Base-by-base conservation (phyloP, 2,888 invertebrate species). In the Drosophila buzzatii region DNA sequence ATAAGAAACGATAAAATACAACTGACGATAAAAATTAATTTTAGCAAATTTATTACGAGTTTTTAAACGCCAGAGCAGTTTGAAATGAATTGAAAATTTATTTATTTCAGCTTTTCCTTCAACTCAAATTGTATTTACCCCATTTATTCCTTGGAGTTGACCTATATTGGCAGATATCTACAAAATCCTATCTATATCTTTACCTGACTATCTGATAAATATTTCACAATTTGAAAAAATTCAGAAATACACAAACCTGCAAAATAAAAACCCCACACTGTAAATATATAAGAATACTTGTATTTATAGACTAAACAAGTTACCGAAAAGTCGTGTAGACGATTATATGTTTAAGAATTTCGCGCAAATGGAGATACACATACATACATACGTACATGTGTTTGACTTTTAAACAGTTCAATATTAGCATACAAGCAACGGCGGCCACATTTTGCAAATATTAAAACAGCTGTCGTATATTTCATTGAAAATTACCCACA, bases 401-500 rank as follows among this genome's bases (percentile, higher is more conserved):
- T 59, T 67, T 63, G 52, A 73, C 73, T 60, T n/a, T 63, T 47
- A 57, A 73, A 53, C 52, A 65, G 20, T 49, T 62, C 10, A 42
- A 47, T 71, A 69, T 77, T 76, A 63, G 52, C 69, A 73, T 61
- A 60, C 45, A 41, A 18, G 65, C 67, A 64, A 70, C 42, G 55
- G n/a, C 33, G 56, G 60, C 45, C 58, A 66, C 57, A 63, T 65
- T 65, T 37, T 52, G 42, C 49, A 60, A 78, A 63, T 74, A 60
- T 74, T 78, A 23, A 37, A 66, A 71, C 78, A 78, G 64, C 67
- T 78, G 78, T 23, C 60, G 37, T 68, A 72, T 61, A 61, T 70
- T 63, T 63, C 51, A 76, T 37, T 69, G 65, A 65, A 57, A 59
- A 68, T 55, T 51, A 45, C n/a, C 45, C 35, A 12, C 49, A 61